Conservation (phyloP, 1,140 invertebrate genomes). For the Hesperophylax magnus region DNA sequence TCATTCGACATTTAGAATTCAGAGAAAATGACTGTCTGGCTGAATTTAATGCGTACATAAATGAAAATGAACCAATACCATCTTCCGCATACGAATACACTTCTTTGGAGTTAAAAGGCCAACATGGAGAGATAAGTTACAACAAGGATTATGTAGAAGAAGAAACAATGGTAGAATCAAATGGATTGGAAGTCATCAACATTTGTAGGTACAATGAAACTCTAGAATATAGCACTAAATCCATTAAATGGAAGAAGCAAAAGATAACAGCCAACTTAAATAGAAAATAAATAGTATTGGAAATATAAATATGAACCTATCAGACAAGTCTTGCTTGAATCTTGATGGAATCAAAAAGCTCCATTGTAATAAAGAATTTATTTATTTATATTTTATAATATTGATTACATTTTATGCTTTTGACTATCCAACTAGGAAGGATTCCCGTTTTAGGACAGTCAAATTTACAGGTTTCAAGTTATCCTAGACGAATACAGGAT, state of each 20-base stretch:
- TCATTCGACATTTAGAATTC: not conserved
- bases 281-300: not conserved
- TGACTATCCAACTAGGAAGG: too few relatives aligned
- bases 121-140: not conserved
- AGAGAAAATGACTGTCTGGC: not conserved
- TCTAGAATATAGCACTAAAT: not conserved
- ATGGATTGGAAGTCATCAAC: constrained; percentile 1
- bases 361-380: too few relatives aligned
- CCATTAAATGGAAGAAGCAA: not conserved
- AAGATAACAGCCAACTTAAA: not conserved
- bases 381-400: too few relatives aligned
- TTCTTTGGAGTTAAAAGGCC: not conserved
- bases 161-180: not conserved
- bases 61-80: not conserved
- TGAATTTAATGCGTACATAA: not conserved
- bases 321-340: too few relatives aligned
- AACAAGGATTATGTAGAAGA: not conserved
- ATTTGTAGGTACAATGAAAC: not conserved
- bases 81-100: not conserved
- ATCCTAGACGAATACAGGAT: too few relatives aligned
- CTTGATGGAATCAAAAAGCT: too few relatives aligned
- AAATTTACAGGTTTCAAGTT: too few relatives aligned
- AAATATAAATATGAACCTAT: not conserved
- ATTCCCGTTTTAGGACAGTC: too few relatives aligned
- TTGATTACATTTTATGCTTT: too few relatives aligned